Base-by-base conservation (phyloP, 2,888 invertebrate species). In the Zaprionus lineosus region DNA sequence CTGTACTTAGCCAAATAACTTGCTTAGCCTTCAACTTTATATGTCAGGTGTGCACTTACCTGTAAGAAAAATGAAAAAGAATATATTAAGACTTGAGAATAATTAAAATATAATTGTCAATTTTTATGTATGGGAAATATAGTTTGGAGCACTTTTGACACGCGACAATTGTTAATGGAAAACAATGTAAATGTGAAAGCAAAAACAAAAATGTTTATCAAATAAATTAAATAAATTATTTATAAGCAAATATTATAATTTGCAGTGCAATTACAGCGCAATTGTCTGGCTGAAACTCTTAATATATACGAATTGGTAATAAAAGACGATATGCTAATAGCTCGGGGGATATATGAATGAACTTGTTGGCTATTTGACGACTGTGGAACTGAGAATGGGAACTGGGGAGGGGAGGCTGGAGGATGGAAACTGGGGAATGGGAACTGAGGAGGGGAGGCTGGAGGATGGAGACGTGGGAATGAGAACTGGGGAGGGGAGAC, bases 81-180 rank as follows among this genome's bases (percentile, higher is more conserved):
- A n/a, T n/a, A n/a, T n/a, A n/a, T n/a, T n/a, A 41, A 19, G 14
- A 65, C 46, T 31, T 26, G 29, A 31, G 33, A 51, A 18, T 34
- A 34, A 33, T 19, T 29, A 36, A 46, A 60, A 12, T 29, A 29
- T 29, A 2, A 29, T 29, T 24, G 2, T 24, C 24, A 24, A 24
- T 24, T 28, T 48, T 31, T 21, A 28, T 29, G 7, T 8, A 6
- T 43, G 24, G 24, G 14, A 29, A 37, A 56, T 48, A n/a, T n/a
- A 28, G 4, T 47, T 7, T 44, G 43, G 9, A 53, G 50, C 73
- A 68, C 68, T 66, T 51, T 60, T 60, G 67, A 72, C 61, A 67
- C 72, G 72, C 60, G 53, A 66, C 72, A 59, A 29, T 46, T 34
- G 48, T 37, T 19, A 19, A 33, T 18, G 7, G 3, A 18, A 29